Conservation (phyloP, 1,140 invertebrate genomes). For the Phenacoccus solenopsis region DNA sequence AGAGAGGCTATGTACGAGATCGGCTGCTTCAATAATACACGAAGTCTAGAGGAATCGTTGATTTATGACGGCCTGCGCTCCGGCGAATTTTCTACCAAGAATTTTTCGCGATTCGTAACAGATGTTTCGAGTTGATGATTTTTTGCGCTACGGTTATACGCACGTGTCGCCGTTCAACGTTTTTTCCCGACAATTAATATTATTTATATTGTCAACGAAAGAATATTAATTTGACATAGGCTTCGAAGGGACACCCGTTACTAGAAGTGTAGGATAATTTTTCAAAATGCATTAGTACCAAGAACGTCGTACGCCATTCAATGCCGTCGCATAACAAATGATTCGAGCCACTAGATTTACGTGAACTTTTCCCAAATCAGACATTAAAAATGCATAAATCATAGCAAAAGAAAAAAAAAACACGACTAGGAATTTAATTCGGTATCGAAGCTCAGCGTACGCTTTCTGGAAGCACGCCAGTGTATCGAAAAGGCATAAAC, state of each 20-base stretch:
- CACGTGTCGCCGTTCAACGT: neutral
- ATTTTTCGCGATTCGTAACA: no score
- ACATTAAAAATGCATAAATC: constrained; percentile 3
- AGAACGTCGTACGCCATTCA: constrained; percentile 1
- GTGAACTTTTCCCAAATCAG: neutral
- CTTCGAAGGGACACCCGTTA: neutral
- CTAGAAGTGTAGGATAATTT: neutral
- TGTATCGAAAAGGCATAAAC: neutral
- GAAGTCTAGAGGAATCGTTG: no score
- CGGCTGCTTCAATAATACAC: no score
- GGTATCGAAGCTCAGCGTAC: neutral
- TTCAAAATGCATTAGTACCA: neutral
- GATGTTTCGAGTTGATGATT: no score
- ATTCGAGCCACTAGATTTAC: neutral
- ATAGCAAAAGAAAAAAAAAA: neutral
- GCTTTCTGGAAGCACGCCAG: neutral
- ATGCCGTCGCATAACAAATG: neutral
- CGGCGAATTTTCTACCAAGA: no score
- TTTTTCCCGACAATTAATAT: neutral
- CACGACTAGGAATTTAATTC: neutral
- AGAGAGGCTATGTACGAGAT: no score
- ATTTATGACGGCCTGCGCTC: no score
- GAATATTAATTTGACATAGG: neutral
- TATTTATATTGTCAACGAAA: neutral
- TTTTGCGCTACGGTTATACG: no score